phyloP scores from a whole-genome alignment of 2,888 invertebrate genomes.

The Megamerina dolium region DNA sequence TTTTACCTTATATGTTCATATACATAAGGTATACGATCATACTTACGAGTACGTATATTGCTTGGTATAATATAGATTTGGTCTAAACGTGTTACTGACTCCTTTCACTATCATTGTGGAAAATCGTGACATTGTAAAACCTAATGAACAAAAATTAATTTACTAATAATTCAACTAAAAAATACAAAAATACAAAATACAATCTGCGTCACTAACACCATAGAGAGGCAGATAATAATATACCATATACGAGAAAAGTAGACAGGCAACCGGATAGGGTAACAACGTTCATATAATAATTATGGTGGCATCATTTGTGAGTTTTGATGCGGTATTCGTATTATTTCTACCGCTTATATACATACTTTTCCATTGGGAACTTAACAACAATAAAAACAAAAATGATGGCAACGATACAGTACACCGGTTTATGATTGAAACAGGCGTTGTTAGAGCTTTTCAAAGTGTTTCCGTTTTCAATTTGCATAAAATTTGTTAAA shows the following conservation, averaged over 20 bases:
- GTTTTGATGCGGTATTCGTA: not conserved
- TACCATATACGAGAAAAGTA: too few species aligned
- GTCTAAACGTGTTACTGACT: too few species aligned
- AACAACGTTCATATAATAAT: constrained; percentile 11
- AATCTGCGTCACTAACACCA: constrained; percentile 24
- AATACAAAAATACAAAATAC: constrained; percentile 26
- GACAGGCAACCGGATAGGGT: constrained; percentile 9
- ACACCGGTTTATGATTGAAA: constrained; percentile 21
- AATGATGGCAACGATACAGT: constrained; percentile 4
- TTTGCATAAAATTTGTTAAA: constrained; percentile 46
- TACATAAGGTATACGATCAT: too few species aligned
- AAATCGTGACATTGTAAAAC: constrained; percentile 34
- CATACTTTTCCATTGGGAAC: constrained; percentile 12
- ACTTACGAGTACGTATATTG: too few species aligned
- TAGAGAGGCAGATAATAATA: too few species aligned
- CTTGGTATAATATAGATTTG: too few species aligned
- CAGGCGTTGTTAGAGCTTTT: constrained; percentile 27
- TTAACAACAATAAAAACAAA: constrained; percentile 8
- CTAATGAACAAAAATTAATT: constrained; percentile 46
- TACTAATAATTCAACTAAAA: constrained; percentile 42
- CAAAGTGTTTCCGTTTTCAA: constrained; percentile 46
- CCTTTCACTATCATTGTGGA: too few species aligned
- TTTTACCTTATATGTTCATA: too few species aligned
- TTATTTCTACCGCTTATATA: constrained; percentile 10
- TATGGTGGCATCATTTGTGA: constrained; percentile 14